Conservation (phyloP, 2,113 vertebrate genomes). For the Cromileptes altivelis region DNA sequence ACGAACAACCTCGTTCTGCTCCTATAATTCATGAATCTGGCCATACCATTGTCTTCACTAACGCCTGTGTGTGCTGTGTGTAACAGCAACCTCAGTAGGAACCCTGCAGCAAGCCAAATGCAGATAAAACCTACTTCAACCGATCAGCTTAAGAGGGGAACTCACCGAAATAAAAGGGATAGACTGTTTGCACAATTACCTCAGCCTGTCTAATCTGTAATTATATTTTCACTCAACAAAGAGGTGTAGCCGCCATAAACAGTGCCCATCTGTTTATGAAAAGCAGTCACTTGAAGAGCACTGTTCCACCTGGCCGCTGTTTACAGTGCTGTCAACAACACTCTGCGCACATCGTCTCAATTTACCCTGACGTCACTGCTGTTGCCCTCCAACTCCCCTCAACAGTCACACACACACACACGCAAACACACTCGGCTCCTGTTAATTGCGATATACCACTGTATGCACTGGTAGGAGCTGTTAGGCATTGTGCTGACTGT, state of each 20-base stretch:
- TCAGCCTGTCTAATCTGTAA: conserved; percentile 70
- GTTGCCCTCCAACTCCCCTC: conserved; percentile 72
- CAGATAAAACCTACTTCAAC: conserved; percentile 34
- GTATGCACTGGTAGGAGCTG: conserved; percentile 23
- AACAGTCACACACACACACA: conserved; percentile 38
- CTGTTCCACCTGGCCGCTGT: conserved; percentile 75
- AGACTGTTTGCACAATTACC: conserved; percentile 66
- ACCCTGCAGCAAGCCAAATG: neutral
- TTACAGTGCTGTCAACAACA: conserved; percentile 75
- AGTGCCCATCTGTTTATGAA: conserved; percentile 78
- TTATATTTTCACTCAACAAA: conserved; percentile 78
- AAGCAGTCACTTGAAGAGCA: conserved; percentile 58
- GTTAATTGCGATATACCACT: conserved; percentile 56
- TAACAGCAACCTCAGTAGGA: neutral
- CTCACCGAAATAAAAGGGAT: conserved; percentile 38
- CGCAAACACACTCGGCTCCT: neutral
- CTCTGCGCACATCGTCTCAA: conserved; percentile 65
- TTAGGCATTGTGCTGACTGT: conserved; percentile 53
- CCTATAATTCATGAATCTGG: neutral
- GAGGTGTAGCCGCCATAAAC: conserved; percentile 71
- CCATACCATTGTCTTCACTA: neutral
- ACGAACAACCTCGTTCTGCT: too few relatives aligned
- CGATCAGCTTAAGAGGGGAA: conserved; percentile 22
- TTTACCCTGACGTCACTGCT: conserved; percentile 65
- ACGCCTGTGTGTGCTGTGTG: neutral